Percentiles rank a stretch among this genome's conserved stretches.
Conservation (phyloP, 1,140 invertebrate species). For the Drosophila kanapiae region DNA sequence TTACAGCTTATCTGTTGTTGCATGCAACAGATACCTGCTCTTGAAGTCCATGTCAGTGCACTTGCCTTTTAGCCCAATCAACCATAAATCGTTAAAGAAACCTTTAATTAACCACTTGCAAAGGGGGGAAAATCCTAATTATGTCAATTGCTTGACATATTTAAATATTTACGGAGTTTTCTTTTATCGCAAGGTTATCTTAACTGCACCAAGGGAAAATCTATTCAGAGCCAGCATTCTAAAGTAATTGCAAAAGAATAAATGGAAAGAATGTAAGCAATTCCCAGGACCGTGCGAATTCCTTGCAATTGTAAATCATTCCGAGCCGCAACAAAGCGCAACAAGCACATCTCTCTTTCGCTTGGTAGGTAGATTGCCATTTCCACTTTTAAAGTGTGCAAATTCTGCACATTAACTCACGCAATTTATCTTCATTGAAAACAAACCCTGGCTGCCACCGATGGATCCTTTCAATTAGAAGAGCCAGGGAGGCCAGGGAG, state of each 20-base stretch:
- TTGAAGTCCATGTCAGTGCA: neutral
- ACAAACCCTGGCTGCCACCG: neutral
- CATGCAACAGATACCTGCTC: neutral
- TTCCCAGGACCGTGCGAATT: neutral
- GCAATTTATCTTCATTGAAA: constrained; percentile 73
- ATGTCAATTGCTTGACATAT: neutral
- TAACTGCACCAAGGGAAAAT: neutral
- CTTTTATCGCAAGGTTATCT: no score
- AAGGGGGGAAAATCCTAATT: no score
- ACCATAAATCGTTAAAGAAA: neutral
- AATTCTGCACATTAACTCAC: constrained; percentile 38
- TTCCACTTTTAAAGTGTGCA: constrained; percentile 19
- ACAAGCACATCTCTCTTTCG: constrained; percentile 9
- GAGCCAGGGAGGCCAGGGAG: neutral
- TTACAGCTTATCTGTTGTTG: neutral
- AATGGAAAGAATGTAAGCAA: neutral
- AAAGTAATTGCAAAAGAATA: constrained; percentile 7
- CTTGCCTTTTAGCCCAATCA: neutral
- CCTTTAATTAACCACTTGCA: no score
- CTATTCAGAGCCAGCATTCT: neutral
- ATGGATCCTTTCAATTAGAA: constrained; percentile 47
- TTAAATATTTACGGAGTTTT: no score
- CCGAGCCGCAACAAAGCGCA: constrained; percentile 8
- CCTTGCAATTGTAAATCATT: constrained; percentile 11
- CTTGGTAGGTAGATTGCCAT: no score